Conservation (phyloP, 2,113 vertebrate genomes). For the Prionailurus viverrinus region DNA sequence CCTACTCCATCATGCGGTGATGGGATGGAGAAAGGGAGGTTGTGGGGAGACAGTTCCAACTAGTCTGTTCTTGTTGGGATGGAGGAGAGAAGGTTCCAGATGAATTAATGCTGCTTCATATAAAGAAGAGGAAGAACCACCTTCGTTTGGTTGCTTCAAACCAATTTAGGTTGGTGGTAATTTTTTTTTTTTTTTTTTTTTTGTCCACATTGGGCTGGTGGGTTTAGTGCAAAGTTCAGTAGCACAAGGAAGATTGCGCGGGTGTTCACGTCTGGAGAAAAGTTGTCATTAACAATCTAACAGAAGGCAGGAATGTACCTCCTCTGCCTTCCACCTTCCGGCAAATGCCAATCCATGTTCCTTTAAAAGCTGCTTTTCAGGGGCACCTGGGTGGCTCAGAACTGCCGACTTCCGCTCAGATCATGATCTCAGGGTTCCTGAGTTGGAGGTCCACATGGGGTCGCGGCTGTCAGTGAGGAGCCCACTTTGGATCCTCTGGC, state of each 20-base stretch:
- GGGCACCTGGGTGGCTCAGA: no score
- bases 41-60: not conserved
- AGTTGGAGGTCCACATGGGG: no score
- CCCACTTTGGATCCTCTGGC: no score
- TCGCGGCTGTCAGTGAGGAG: no score
- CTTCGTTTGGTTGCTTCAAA: not conserved
- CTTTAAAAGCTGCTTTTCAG: not conserved
- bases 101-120: not conserved
- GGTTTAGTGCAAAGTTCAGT: not conserved
- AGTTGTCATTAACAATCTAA: not conserved
- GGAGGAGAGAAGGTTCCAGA: not conserved
- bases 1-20: accelerated
- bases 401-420: no score
- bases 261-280: not conserved
- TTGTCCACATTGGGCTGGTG: not conserved
- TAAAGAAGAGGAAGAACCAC: not conserved
- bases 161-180: not conserved
- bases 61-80: accelerated
- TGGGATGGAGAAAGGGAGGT: not conserved
- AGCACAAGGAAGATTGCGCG: not conserved
- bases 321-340: not conserved
- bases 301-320: not conserved
- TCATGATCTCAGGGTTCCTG: no score
- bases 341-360: not conserved
- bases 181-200: not conserved